Evolutionary conservation across 2,113 vertebrate genomes (phyloP).

Genomic region (Odontophorus gujanensis): DNA sequence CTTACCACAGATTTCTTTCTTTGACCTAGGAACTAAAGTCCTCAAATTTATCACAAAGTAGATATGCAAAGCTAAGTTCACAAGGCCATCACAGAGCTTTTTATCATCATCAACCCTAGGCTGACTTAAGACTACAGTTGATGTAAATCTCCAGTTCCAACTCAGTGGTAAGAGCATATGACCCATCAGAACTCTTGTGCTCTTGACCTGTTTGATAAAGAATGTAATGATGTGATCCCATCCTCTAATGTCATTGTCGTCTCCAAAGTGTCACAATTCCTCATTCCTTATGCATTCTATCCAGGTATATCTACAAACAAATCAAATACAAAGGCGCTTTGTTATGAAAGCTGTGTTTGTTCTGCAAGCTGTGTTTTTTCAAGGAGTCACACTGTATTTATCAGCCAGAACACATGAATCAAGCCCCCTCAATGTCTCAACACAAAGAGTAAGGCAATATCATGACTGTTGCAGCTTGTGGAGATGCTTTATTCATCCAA

Average conservation of each 20-base stretch:
- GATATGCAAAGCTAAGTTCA: background rate
- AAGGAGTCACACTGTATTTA: background rate
- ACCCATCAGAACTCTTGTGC: background rate
- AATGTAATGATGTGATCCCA: background rate
- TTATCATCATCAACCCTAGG: background rate
- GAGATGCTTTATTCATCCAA: background rate
- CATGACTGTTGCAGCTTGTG: background rate
- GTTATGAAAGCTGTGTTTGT: conserved; percentile 53
- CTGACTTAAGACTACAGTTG: background rate
- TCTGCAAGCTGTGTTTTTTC: conserved; percentile 3
- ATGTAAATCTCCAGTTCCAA: background rate
- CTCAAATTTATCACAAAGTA: background rate
- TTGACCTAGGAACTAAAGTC: background rate
- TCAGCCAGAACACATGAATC: conserved; percentile 41
- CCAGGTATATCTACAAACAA: conserved; percentile 28
- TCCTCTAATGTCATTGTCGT: background rate
- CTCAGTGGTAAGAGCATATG: background rate
- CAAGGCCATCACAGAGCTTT: background rate
- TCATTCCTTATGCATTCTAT: background rate
- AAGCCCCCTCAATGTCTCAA: conserved; percentile 31
- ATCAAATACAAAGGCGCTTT: conserved; percentile 35
- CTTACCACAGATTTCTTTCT: background rate
- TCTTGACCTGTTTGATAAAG: background rate
- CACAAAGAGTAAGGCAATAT: background rate
- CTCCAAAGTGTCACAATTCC: background rate